A percentile compares a stretch with the other conserved stretches of the same genome.
Evolutionary conservation across 2,888 invertebrate species (phyloP).

Genomic region (Caenorhabditis sulstoni): DNA sequence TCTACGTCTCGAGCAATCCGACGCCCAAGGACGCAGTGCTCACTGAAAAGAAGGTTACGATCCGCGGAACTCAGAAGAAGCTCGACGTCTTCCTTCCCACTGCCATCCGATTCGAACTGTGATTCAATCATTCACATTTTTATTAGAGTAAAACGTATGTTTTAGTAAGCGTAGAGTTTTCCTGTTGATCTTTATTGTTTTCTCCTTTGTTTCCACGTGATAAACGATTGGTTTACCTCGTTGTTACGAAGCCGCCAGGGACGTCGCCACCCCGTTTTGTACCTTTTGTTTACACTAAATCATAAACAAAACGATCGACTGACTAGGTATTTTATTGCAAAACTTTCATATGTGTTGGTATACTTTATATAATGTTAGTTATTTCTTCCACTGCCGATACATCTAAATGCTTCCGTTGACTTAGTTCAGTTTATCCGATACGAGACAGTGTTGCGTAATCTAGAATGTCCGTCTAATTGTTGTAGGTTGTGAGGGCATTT

Average conservation of each 20-base stretch:
- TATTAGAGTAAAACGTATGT: not conserved
- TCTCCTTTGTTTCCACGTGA: not conserved
- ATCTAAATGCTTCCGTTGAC: too few species aligned
- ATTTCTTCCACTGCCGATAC: too few species aligned
- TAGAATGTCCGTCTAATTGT: too few species aligned
- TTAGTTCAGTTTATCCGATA: too few species aligned
- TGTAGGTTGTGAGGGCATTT: too few species aligned
- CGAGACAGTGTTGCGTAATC: too few species aligned
- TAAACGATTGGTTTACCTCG: not conserved
- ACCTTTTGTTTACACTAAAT: not conserved
- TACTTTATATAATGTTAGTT: too few species aligned
- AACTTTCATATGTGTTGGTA: too few species aligned
- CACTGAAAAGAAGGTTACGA: constrained; percentile 23
- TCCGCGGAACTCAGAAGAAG: constrained; percentile 48
- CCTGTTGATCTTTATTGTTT: constrained; percentile 18
- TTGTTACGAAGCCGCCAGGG: not conserved
- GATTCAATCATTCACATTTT: too few species aligned
- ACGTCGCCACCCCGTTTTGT: not conserved
- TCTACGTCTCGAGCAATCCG: constrained; percentile 53
- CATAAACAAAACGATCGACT: too few species aligned
- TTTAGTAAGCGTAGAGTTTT: constrained; percentile 16
- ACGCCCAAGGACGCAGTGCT: constrained; percentile 40
- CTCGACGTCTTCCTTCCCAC: constrained; percentile 48
- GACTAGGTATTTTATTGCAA: too few species aligned
- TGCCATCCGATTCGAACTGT: constrained; percentile 28